Base-by-base conservation (phyloP, 2,113 vertebrate species). In the Mugil cephalus region DNA sequence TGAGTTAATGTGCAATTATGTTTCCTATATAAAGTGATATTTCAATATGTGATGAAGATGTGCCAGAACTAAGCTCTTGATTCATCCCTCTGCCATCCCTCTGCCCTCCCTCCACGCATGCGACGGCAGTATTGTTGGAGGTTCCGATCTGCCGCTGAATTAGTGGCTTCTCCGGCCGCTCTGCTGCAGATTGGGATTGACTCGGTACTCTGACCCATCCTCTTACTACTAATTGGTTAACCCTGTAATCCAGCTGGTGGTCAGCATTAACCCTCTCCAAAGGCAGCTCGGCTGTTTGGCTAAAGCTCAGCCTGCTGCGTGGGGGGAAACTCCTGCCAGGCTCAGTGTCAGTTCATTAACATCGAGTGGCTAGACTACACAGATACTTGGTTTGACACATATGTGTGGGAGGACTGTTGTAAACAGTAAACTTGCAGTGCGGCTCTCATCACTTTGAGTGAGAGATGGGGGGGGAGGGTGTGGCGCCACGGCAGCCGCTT, bases 141-240 rank as follows among this genome's bases (percentile, higher is more conserved):
- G 83, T 69, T 64, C 24, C 68, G 79, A 88, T 77, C 78, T 39
- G 19, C 1, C 6, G 34, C 42, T 53, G 81, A 82, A 83, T 88
- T 73, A 90, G 58, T 68, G 50, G 60, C 15, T 74, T 84, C 63
- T 87, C 43, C 79, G 62, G 10, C 30, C 30, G 38, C 70, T 83
- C 10, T 8, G 55, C 71, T 14, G 11, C 79, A 81, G 80, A 88
- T 82, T 87, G 63, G 66, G 85, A 82, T 86, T 88, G 89, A 82
- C 69, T 87, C 58, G 5, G 45, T 72, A 68, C 48, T 68, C 69
- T 72, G 84, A 82, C 75, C 85, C 84, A 69, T 86, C 82, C 79
- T 85, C 75, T 84, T 79, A 86, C 56, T 62, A 78, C 78, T 89
- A 93, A 93, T 91, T 92, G 84, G 69, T 87, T 91, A 85, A 87